These are phyloP conservation scores for Diploptera punctata DNA, from an alignment of 2,888 invertebrate species.

Conservation along the genomic window DNA sequence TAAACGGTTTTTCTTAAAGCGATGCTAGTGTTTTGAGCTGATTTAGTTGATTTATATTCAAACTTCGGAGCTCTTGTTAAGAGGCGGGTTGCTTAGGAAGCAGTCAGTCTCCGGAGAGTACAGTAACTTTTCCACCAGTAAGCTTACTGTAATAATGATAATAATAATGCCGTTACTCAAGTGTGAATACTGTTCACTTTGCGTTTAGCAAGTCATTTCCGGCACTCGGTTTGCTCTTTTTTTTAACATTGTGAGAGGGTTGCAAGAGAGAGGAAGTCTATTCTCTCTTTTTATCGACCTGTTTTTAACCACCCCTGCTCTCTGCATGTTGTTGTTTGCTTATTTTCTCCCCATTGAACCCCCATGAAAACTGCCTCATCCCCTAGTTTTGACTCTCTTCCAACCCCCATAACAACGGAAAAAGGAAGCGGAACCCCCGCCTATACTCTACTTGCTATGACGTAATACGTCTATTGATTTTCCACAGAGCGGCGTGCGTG, in stretches of 20 bases:
- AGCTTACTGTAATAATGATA: constrained; percentile 36
- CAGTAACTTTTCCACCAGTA: not conserved
- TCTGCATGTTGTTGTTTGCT: constrained; percentile 40
- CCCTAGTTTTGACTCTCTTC: not conserved
- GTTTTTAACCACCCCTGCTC: constrained; percentile 5
- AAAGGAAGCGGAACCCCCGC: too few relatives aligned
- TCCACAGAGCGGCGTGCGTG: too few relatives aligned
- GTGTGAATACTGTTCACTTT: constrained; percentile 41
- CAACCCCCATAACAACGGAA: not conserved
- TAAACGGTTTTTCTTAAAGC: too few relatives aligned
- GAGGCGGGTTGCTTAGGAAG: too few relatives aligned
- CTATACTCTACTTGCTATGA: too few relatives aligned
- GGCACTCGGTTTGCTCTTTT: constrained; percentile 29
- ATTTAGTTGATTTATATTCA: too few relatives aligned
- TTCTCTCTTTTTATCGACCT: constrained; percentile 38
- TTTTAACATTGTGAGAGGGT: constrained; percentile 6
- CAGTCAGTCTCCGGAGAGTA: too few relatives aligned
- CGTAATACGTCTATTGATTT: too few relatives aligned
- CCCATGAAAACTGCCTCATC: constrained; percentile 20
- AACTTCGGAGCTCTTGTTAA: too few relatives aligned
- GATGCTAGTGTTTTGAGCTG: too few relatives aligned
- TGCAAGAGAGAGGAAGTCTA: constrained; percentile 3
- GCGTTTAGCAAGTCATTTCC: constrained; percentile 45
- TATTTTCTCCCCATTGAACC: constrained; percentile 41
- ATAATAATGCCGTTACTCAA: constrained; percentile 36